Conservation (phyloP, 2,888 invertebrate species). For the Onchidella celtica region DNA sequence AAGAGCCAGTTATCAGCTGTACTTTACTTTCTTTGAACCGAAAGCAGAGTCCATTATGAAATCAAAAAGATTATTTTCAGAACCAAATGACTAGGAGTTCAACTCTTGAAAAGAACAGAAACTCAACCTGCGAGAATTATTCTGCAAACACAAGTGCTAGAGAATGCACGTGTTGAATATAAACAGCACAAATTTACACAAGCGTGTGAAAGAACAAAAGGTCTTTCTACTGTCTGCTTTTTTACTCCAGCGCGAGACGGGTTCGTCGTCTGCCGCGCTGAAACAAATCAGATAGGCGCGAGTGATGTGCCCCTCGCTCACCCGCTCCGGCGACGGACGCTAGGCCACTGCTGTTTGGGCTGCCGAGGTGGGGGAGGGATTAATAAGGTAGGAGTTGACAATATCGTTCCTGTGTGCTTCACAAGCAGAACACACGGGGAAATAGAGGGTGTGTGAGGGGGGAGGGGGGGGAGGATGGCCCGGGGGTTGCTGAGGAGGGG, state of each 20-base stretch:
- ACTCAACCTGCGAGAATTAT: too few species aligned
- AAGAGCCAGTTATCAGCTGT: too few species aligned
- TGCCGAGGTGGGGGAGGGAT: conserved; percentile 22
- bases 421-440: too few species aligned
- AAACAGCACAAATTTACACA: conserved; percentile 28
- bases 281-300: conserved; percentile 35
- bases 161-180: conserved; percentile 28
- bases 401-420: too few species aligned
- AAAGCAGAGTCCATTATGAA: too few species aligned
- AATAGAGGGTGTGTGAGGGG: neutral
- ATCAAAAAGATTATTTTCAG: too few species aligned
- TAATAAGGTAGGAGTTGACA: too few species aligned
- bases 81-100: too few species aligned
- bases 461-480: neutral
- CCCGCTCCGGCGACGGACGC: conserved; percentile 16
- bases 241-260: conserved; percentile 20
- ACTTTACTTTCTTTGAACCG: too few species aligned
- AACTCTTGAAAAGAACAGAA: neutral
- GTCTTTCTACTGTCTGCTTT: conserved; percentile 20
- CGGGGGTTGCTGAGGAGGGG: too few species aligned
- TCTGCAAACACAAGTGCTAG: neutral
- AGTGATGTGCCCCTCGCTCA: conserved; percentile 43
- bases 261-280: conserved; percentile 32
- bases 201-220: conserved; percentile 33
- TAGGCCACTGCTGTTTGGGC: conserved; percentile 21